Evolutionary conservation across 2,797 vertebrate genomes (phyloP).

Genomic region (Propithecus perrieri): DNA sequence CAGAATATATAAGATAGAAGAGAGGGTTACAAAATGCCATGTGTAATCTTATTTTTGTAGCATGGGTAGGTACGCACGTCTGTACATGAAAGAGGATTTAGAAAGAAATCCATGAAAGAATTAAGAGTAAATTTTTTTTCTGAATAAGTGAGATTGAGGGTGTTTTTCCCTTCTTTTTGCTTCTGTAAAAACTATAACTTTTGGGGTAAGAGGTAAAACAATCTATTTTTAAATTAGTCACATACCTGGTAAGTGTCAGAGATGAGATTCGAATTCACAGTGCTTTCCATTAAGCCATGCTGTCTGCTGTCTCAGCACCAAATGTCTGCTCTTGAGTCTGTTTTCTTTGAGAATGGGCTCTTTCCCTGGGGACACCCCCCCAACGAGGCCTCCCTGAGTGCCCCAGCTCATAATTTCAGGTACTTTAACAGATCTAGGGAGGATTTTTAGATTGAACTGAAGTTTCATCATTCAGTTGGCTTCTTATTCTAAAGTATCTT

Average conservation of each 20-base stretch:
- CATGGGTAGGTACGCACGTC: not conserved
- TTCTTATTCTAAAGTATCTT: not conserved
- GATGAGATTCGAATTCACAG: not conserved
- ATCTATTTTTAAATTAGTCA: not conserved
- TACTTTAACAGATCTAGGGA: not conserved
- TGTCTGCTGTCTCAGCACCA: not conserved
- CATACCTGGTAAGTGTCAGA: not conserved
- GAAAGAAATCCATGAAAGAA: not conserved
- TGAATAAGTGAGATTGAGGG: not conserved
- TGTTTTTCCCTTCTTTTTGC: not conserved
- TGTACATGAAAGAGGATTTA: not conserved
- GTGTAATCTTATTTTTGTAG: not conserved
- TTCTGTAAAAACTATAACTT: not conserved
- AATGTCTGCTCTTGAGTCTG: not conserved
- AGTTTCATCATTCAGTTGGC: not conserved
- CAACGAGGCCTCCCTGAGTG: not conserved
- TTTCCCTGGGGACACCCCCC: not conserved
- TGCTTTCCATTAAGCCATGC: accelerated
- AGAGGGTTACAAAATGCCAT: not conserved
- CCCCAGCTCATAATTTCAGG: not conserved
- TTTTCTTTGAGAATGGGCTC: not conserved
- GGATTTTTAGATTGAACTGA: not conserved
- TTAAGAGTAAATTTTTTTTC: not conserved
- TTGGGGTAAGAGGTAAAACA: not conserved
- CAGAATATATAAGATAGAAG: not conserved